Base-by-base conservation (phyloP, 1,140 invertebrate species). In the Brachionus paranguensis region DNA sequence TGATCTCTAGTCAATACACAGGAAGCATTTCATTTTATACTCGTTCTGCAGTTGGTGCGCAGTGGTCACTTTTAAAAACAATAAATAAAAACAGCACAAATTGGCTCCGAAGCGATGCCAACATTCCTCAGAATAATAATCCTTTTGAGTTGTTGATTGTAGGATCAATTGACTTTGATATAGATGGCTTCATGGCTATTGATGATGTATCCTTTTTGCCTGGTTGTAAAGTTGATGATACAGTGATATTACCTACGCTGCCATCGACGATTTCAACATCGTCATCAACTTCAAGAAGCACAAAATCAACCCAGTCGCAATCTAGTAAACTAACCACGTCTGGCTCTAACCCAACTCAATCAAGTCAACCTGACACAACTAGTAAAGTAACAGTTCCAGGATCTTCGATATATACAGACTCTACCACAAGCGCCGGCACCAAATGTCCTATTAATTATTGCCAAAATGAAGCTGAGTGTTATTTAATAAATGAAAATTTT, bases 141-240 rank as follows among this genome's bases (percentile, higher is more conserved):
- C 14, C 60, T 65, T 86, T 86, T 60, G 81, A 86, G 70, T 85
- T 89, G 27, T 85, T 89, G 8, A 86, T 90, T 64, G 88, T 89
- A 84, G 87, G 84, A 41, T 72, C 84, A 47, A 85, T 86, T 14
- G 88, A 88, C 12, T 84, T 85, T 7, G 85, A 85, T 37, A 85
- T 84, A 45, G 27, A 84, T 47, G 88, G 88, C 17, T 88, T 88
- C 70, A 89, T 89, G 85, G 88, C 87, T 11, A 86, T 89, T 47
- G 89, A 89, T 86, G 88, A 90, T 85, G 50, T 88, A 1, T 87
- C 87, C n/a, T 88, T 90, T 29, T 87, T 88, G 24, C 86, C 87
- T 45, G 89, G 86, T n/a, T 86, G 86, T 50, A 37, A 70, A 47
- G 12, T 84, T 11, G 84, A 84, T 41, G 53, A 33, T 17, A 78